These are phyloP conservation scores for Epizoanthus illoricatus DNA, from an alignment of 92 coral and sea anemone species.

Conservation along the genomic window DNA sequence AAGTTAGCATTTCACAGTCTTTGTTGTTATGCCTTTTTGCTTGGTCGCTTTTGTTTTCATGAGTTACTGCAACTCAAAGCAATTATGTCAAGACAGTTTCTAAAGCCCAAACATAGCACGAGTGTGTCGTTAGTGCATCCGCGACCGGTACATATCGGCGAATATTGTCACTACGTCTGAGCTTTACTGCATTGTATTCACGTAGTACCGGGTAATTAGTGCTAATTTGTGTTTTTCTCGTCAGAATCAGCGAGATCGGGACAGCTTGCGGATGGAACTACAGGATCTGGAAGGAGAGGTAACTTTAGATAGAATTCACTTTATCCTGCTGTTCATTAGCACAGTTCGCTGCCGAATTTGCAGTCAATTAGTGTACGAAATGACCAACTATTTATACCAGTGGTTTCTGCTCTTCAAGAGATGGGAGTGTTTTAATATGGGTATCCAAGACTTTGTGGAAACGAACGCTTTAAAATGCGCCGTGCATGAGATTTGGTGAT, in stretches of 20 bases:
- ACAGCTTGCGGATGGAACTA: slow-evolving; percentile 79
- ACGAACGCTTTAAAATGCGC: no score
- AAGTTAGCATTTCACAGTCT: no score
- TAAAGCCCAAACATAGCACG: background rate
- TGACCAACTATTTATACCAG: no score
- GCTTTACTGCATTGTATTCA: background rate
- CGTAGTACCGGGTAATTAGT: background rate
- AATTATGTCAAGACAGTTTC: slow-evolving; percentile 11
- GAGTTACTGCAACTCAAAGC: background rate
- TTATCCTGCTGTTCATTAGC: background rate
- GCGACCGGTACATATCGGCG: slow-evolving; percentile 15
- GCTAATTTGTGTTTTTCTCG: slow-evolving; percentile 11
- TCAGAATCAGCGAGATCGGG: slow-evolving; percentile 73
- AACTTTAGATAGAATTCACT: background rate
- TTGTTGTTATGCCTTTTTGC: background rate
- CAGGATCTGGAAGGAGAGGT: slow-evolving; percentile 87
- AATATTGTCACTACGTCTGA: slow-evolving; percentile 1
- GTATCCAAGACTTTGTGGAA: no score
- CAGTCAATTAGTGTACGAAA: no score
- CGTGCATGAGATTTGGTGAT: no score
- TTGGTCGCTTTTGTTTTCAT: background rate
- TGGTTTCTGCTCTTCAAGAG: no score
- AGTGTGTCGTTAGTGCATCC: slow-evolving; percentile 3
- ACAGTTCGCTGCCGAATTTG: no score
- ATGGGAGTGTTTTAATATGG: no score